Evolutionary conservation across 2,888 invertebrate genomes (phyloP), one percentile per base, ranked within the genome.

Genomic region (Eupithecia abbreviata): DNA sequence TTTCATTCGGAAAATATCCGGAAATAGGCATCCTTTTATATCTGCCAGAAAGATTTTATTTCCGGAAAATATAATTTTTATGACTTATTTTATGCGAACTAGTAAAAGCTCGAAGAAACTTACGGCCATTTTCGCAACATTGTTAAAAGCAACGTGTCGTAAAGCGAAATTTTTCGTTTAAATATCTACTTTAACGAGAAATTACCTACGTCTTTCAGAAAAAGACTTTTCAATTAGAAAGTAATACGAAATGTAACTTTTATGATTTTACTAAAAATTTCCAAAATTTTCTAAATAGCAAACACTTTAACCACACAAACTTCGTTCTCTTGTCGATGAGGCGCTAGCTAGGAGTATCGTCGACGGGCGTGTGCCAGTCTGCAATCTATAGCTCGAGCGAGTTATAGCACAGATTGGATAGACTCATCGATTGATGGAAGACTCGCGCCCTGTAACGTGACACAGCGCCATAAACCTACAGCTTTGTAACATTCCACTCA

Each of bases 401-500:
- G 13, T 42, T 45, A 45, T 58, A 55, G n/a, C 66, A 41, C 15
- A 75, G 80, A 81, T 79, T 78, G 79, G 77, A 73, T 67, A 71
- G 67, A 51, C 67, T 74, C 79, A 86, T 87, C 86, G 86, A 86
- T 86, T 84, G 78, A 81, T 76, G 83, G 84, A 83, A 85, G 83
- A 80, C 85, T 86, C 80, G 81, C 80, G 78, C 82, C 82, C 81
- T 80, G 84, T 83, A 84, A 85, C 85, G 84, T 84, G 87, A 85
- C 82, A 85, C 81, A 78, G 79, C 77, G 82, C 83, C 82, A 83
- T 86, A 84, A 84, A 80, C 72, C 77, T 83, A 80, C 80, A 85
- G 85, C 86, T 87, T 84, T 79, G 81, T 81, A 86, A 87, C 88
- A 89, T 88, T 88, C 88, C 86, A 86, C 87, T 87, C 84, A 83